phyloP scores from a whole-genome alignment of 2,888 invertebrate genomes.

The Lymantria dispar region DNA sequence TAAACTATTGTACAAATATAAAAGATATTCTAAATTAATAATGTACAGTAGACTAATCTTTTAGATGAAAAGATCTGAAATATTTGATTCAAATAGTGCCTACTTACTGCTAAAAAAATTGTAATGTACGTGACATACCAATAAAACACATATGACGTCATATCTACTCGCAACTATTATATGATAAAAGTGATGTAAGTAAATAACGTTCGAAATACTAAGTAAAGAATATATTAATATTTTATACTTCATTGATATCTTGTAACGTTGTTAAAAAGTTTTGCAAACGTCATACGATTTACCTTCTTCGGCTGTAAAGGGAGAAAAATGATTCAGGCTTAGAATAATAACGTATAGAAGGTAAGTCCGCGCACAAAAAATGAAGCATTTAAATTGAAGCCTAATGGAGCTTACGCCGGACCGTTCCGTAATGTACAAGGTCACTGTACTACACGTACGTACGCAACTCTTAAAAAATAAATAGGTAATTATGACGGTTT shows the following conservation, averaged over 20 bases:
- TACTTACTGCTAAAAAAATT: background rate
- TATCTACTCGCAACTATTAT: background rate
- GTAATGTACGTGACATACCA: background rate
- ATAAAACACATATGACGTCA: background rate
- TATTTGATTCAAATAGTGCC: background rate
- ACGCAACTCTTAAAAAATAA: too few relatives aligned
- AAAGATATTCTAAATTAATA: too few relatives aligned
- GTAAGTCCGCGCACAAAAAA: too few relatives aligned
- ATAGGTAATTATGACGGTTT: too few relatives aligned
- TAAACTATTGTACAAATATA: too few relatives aligned
- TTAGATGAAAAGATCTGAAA: background rate
- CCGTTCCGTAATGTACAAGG: too few relatives aligned
- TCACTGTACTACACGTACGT: too few relatives aligned
- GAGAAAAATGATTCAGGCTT: constrained; percentile 23
- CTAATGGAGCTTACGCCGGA: too few relatives aligned
- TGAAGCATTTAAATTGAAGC: too few relatives aligned
- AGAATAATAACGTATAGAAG: too few relatives aligned
- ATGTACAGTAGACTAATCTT: too few relatives aligned
- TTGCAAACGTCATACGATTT: constrained; percentile 11
- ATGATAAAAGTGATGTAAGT: background rate
- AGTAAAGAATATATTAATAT: background rate
- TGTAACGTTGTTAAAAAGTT: background rate
- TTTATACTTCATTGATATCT: constrained; percentile 3
- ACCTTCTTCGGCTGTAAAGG: constrained; percentile 42
- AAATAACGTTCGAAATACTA: background rate